Evolutionary conservation across 1,140 invertebrate genomes (phyloP).

Genomic region (Hylaeus anthracinus): DNA sequence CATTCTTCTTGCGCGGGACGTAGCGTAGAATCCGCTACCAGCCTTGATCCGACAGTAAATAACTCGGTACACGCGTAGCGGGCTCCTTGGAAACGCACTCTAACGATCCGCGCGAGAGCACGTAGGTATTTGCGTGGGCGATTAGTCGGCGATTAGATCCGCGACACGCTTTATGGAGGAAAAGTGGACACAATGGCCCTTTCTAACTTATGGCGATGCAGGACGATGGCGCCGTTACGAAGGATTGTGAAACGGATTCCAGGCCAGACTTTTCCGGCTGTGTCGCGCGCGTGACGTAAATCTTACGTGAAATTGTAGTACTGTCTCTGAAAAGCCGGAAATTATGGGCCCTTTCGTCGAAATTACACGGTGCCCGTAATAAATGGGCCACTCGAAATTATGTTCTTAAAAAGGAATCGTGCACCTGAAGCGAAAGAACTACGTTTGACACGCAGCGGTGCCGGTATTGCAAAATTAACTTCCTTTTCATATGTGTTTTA

Average conservation of each 20-base stretch:
- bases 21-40: slow-evolving; percentile 37
- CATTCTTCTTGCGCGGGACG: slow-evolving; percentile 17
- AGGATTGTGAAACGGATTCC: slow-evolving; percentile 69
- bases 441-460: no score
- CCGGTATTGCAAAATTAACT: no score
- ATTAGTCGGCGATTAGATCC: slow-evolving; percentile 77
- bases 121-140: slow-evolving; percentile 73
- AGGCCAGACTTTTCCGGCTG: slow-evolving; percentile 61
- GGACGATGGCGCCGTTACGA: slow-evolving; percentile 43
- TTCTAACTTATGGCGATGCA: slow-evolving; percentile 69
- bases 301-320: slow-evolving; percentile 27
- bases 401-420: neutral
- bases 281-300: slow-evolving; percentile 19
- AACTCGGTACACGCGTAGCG: slow-evolving; percentile 41
- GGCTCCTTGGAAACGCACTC: slow-evolving; percentile 53
- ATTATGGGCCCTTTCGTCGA: neutral
- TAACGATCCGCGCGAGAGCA: slow-evolving; percentile 62
- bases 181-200: slow-evolving; percentile 74
- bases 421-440: neutral
- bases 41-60: slow-evolving; percentile 63
- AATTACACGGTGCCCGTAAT: no score
- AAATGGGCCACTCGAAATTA: neutral
- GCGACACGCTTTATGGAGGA: slow-evolving; percentile 65
- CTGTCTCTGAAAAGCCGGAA: slow-evolving; percentile 2
- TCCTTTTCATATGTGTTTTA: no score